Evolutionary conservation across 1,140 invertebrate genomes (phyloP).

Genomic region (Ephestia elutella): DNA sequence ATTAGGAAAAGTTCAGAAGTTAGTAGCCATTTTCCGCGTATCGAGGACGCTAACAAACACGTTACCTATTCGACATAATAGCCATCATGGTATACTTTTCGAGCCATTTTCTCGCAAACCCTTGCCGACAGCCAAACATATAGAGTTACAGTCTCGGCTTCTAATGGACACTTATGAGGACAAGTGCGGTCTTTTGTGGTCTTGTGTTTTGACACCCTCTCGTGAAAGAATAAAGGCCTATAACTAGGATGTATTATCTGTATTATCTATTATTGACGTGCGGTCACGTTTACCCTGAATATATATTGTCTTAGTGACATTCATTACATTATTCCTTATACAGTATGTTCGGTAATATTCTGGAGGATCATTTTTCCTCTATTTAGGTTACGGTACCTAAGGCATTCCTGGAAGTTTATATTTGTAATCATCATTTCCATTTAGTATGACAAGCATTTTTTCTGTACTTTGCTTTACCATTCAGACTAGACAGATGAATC

Average conservation of each 20-base stretch:
- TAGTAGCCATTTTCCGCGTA: no score
- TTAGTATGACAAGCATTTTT: no score
- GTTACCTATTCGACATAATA: not conserved
- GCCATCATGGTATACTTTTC: not conserved
- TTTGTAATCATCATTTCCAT: no score
- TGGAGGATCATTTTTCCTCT: no score
- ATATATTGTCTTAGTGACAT: not conserved
- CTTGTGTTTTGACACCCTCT: constrained; percentile 38
- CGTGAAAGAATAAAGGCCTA: constrained; percentile 32
- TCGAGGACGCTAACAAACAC: no score
- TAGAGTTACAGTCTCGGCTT: constrained; percentile 45
- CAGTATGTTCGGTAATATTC: no score
- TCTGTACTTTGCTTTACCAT: no score
- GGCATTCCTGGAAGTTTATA: no score
- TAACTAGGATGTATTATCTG: not conserved
- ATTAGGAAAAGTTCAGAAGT: no score
- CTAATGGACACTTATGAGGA: constrained; percentile 61
- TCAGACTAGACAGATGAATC: no score
- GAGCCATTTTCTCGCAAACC: constrained; percentile 35
- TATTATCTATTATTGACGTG: constrained; percentile 3
- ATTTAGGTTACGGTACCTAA: no score
- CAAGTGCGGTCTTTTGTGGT: constrained; percentile 38
- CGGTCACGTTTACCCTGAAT: not conserved
- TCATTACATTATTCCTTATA: constrained; percentile 2
- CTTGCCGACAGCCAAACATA: constrained; percentile 54